These are phyloP conservation scores for Pangasius djambal DNA, from an alignment of 2,797 vertebrate genomes.

Conservation along the genomic window DNA sequence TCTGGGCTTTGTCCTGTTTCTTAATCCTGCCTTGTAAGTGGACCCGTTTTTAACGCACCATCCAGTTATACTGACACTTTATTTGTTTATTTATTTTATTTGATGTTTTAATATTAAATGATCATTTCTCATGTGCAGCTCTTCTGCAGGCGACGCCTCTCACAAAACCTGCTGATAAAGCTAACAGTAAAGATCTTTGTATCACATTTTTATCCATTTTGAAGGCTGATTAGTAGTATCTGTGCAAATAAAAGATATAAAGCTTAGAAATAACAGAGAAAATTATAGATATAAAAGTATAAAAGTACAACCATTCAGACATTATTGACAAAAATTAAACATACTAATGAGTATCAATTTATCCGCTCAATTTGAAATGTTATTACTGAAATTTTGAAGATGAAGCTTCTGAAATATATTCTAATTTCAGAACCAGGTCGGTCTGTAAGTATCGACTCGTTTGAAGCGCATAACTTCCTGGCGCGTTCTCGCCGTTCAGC, in stretches of 20 bases:
- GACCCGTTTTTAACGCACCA: not conserved
- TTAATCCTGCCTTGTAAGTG: constrained; percentile 29
- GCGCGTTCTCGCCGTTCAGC: constrained; percentile 67
- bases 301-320: not conserved
- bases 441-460: constrained; percentile 63
- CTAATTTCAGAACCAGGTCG: constrained; percentile 3
- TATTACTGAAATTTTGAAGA: not conserved
- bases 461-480: constrained; percentile 72
- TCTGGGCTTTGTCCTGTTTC: constrained; percentile 15
- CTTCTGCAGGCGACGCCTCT: not conserved
- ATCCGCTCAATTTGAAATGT: not conserved
- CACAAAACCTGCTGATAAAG: not conserved
- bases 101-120: not conserved
- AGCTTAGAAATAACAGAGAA: not conserved
- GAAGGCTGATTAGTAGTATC: not conserved
- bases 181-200: not conserved
- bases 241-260: not conserved
- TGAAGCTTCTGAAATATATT: not conserved
- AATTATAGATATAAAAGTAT: not conserved
- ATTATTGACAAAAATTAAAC: not conserved
- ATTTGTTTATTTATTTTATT: not conserved
- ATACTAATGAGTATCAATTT: not conserved
- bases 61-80: not conserved
- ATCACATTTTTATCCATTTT: not conserved
- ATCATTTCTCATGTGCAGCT: constrained; percentile 9